A percentile compares a stretch with the other conserved stretches of the same genome.
Evolutionary conservation across 2,113 vertebrate species (phyloP).

Genomic region (Leptobrachium leishanense): DNA sequence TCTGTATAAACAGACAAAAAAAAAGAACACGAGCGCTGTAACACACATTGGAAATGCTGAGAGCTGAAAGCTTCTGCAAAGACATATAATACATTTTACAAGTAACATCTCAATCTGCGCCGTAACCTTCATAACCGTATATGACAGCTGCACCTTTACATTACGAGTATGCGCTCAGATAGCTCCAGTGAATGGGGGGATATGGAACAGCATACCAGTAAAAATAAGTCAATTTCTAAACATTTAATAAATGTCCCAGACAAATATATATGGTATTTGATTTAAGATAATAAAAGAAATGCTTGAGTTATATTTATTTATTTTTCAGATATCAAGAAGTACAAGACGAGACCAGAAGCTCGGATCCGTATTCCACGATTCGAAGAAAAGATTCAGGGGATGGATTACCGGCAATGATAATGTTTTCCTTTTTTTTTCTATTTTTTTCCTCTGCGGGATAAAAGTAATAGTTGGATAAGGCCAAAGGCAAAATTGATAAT

Average conservation of each 20-base stretch:
- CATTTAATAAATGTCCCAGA: neutral
- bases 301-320: neutral
- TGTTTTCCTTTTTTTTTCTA: too few species aligned
- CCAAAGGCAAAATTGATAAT: conserved; percentile 45
- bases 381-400: neutral
- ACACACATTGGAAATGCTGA: neutral
- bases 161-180: neutral
- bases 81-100: neutral
- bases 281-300: too few species aligned
- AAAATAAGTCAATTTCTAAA: neutral
- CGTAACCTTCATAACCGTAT: neutral
- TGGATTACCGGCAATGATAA: neutral
- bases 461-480: conserved; percentile 44
- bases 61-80: neutral
- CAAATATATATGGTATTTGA: neutral
- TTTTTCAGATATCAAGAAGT: neutral
- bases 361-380: neutral
- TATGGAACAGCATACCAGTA: neutral
- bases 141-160: neutral
- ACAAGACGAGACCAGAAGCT: neutral
- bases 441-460: neutral
- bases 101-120: neutral
- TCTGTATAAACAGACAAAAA: neutral
- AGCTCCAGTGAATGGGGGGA: neutral
- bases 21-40: neutral